Conservation (phyloP, 2,113 vertebrate genomes). For the Morone saxatilis region DNA sequence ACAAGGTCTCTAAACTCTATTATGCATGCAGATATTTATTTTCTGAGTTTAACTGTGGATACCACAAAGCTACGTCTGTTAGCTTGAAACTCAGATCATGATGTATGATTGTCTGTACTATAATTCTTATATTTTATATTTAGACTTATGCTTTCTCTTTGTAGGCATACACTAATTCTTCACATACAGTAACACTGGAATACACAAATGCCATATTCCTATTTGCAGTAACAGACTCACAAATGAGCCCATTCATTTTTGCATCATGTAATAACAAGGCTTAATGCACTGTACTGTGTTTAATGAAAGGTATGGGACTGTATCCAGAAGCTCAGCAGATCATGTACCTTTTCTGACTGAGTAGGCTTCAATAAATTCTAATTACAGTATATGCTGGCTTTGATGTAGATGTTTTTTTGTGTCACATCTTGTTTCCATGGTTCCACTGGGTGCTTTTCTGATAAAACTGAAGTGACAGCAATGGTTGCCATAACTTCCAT, state of each 20-base stretch:
- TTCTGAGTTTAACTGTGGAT: conserved; percentile 55
- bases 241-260: conserved; percentile 62
- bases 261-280: conserved; percentile 38
- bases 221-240: conserved; percentile 54
- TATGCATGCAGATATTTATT: conserved; percentile 51
- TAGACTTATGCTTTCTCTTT: conserved; percentile 41
- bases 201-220: conserved; percentile 35
- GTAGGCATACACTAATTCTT: conserved; percentile 19
- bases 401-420: conserved; percentile 71
- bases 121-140: neutral
- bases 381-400: conserved; percentile 73
- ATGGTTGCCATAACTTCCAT: conserved; percentile 79
- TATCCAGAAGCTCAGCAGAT: conserved; percentile 68
- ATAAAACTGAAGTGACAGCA: conserved; percentile 82
- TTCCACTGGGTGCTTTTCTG: conserved; percentile 67
- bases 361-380: conserved; percentile 76
- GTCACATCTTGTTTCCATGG: conserved; percentile 80
- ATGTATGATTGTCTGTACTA: conserved; percentile 25
- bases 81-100: conserved; percentile 25
- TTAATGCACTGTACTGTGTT: conserved; percentile 60
- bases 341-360: conserved; percentile 72
- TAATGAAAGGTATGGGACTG: conserved; percentile 61
- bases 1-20: conserved; percentile 34
- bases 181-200: conserved; percentile 21
- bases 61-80: conserved; percentile 35